A percentile compares a stretch with the other conserved stretches of the same genome.
These are phyloP conservation scores for Musca domestica DNA, from an alignment of 1,140 invertebrate genomes.

Conservation along the genomic window DNA sequence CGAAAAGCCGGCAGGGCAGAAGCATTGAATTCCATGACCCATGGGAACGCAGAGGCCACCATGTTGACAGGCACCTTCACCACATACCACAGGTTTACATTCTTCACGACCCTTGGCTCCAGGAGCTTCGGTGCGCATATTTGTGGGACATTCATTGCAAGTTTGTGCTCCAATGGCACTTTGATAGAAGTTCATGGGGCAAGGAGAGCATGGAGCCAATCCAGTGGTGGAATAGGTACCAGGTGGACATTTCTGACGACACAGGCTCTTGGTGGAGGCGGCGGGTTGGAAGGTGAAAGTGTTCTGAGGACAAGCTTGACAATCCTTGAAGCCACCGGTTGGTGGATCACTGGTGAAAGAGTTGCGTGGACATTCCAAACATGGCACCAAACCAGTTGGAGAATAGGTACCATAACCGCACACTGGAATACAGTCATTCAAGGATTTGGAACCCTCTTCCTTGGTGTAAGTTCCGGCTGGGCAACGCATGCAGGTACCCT, in stretches of 20 bases:
- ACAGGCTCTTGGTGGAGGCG: slow-evolving; percentile 77
- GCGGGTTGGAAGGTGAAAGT: slow-evolving; percentile 91
- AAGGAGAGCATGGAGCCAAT: slow-evolving; percentile 90
- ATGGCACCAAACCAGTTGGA: slow-evolving; percentile 90
- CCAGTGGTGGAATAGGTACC: slow-evolving; percentile 92
- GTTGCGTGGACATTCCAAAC: slow-evolving; percentile 90
- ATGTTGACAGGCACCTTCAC: slow-evolving; percentile 85
- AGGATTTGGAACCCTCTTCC: slow-evolving; percentile 83
- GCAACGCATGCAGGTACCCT: slow-evolving; percentile 84
- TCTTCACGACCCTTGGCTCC: slow-evolving; percentile 78
- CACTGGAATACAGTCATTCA: slow-evolving; percentile 84
- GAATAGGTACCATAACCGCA: slow-evolving; percentile 96
- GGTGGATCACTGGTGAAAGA: slow-evolving; percentile 87
- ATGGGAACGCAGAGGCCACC: slow-evolving; percentile 87
- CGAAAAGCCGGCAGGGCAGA: slow-evolving; percentile 92
- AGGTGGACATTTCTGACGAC: slow-evolving; percentile 86
- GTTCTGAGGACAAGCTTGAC: slow-evolving; percentile 86
- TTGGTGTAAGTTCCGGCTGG: slow-evolving; percentile 89
- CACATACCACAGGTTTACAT: slow-evolving; percentile 82
- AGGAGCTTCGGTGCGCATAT: slow-evolving; percentile 74
- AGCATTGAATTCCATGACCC: slow-evolving; percentile 78
- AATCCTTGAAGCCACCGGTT: slow-evolving; percentile 89
- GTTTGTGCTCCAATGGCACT: slow-evolving; percentile 74
- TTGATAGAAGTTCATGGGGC: slow-evolving; percentile 92
- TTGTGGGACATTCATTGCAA: slow-evolving; percentile 84